Conservation (phyloP, 2,888 invertebrate genomes). For the Physocephala rufipes region DNA sequence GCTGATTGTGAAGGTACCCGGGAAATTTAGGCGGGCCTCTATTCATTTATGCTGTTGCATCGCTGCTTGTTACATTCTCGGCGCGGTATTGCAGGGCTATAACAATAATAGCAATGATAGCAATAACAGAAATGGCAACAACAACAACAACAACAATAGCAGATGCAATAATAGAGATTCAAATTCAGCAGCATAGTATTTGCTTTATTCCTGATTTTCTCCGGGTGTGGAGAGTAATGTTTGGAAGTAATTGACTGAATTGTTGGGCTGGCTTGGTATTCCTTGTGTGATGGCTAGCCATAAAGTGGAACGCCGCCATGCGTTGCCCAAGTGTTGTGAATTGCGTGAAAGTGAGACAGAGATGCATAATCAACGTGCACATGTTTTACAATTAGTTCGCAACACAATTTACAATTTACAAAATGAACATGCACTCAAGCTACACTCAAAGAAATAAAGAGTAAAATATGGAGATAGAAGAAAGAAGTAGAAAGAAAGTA, state of each 20-base stretch:
- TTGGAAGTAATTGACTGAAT: too few species aligned
- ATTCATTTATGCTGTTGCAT: background rate
- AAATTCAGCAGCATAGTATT: constrained; percentile 18
- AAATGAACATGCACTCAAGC: background rate
- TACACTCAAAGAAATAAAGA: constrained; percentile 20
- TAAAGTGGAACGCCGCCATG: constrained; percentile 15
- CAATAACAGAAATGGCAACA: too few species aligned
- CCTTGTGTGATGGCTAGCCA: constrained; percentile 3
- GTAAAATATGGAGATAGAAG: too few species aligned
- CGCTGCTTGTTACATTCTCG: constrained; percentile 25
- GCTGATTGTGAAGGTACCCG: background rate
- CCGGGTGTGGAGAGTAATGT: too few species aligned
- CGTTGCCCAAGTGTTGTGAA: constrained; percentile 13
- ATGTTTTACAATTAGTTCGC: constrained; percentile 37
- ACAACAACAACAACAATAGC: background rate
- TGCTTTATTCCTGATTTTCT: constrained; percentile 19
- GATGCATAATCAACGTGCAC: constrained; percentile 19
- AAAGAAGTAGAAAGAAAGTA: background rate
- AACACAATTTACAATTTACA: constrained; percentile 30
- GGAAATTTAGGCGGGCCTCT: constrained; percentile 3
- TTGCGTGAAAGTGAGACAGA: constrained; percentile 25
- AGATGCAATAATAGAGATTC: background rate
- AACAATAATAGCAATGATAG: too few species aligned
- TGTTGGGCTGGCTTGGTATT: background rate
- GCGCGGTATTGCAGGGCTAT: too few species aligned